Evolutionary conservation across 2,113 vertebrate genomes (phyloP).

Genomic region (Otus sunia): DNA sequence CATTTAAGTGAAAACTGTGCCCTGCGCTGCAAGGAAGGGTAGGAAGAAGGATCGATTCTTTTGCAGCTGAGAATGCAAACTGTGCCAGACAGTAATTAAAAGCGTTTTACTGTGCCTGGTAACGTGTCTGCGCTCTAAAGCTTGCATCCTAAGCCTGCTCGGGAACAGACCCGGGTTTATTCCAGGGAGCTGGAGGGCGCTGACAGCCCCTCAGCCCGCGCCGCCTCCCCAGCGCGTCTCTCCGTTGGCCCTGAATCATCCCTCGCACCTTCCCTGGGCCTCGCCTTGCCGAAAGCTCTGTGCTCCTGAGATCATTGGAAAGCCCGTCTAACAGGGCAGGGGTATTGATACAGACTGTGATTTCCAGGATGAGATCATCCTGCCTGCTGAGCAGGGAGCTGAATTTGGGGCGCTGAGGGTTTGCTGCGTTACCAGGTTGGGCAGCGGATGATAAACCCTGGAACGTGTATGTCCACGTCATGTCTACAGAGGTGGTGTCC

Average conservation of each 20-base stretch:
- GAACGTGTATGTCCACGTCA: rapidly evolving
- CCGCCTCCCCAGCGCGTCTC: background rate
- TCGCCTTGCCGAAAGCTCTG: background rate
- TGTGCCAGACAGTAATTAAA: constrained; percentile 23
- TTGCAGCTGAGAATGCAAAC: constrained; percentile 2
- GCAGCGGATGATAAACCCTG: background rate
- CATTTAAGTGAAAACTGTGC: background rate
- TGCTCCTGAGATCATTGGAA: background rate
- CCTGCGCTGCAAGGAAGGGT: background rate
- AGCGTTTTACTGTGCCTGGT: background rate
- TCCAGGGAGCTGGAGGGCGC: background rate
- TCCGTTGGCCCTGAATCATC: background rate
- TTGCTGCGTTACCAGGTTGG: background rate
- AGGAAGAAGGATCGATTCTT: background rate
- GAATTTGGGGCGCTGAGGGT: background rate
- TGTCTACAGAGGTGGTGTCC: background rate
- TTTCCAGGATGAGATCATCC: background rate
- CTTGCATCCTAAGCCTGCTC: background rate
- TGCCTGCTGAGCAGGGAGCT: background rate
- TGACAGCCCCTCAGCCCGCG: background rate
- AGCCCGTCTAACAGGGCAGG: rapidly evolving
- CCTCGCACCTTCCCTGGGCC: background rate
- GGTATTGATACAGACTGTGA: rapidly evolving
- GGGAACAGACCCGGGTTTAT: background rate
- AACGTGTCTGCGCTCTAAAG: background rate